Evolutionary conservation across 2,113 vertebrate species (phyloP), one percentile per base, ranked within the genome.

Genomic region (Alethe diademata): DNA sequence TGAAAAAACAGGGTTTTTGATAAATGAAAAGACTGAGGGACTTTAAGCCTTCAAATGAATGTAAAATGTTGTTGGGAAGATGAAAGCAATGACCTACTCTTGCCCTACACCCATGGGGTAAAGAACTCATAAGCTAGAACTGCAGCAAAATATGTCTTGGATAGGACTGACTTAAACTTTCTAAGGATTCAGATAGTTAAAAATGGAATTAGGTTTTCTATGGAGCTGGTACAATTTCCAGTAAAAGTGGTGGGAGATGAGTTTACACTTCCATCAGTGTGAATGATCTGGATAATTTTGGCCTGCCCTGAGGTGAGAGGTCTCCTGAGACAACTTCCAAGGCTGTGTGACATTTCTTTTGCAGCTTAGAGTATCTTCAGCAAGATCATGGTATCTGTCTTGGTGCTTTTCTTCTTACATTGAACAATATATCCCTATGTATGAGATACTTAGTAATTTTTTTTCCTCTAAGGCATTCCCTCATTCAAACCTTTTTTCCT

Each of bases 51-150:
- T 66, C 18, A 61, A 54, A 24, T 36, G 7, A 72, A 1, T 14
- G 16, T 19, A 70, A 90, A 72, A 35, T 33, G 1, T 50, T 71
- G 11, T 20, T 58, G 19, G 33, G 4, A 12, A 35, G 8, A 53
- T 28, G 3, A 70, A 53, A 75, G 20, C 4, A 22, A 42, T 28
- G 31, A 35, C 7, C 5, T 56, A 6, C 29, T 73, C 35, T 82
- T 78, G 7, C 3, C 8, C 9, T 72, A 6, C 20, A 20, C 10
- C 1, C 1, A 12, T 40, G 8, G 8, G 11, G 3, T 48, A 45
- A 92, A 74, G 22, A 61, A 62, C 6, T 10, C 14, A 47, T 19
- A 35, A 80, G 11, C 12, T 36, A 65, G n/a, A 93, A 71, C 9
- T 36, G 24, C 40, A 88, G 42, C 5, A 57, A 45, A 88, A 13